These are phyloP conservation scores for Nesospiza acunhae DNA, from an alignment of 2,113 vertebrate species.

Conservation along the genomic window DNA sequence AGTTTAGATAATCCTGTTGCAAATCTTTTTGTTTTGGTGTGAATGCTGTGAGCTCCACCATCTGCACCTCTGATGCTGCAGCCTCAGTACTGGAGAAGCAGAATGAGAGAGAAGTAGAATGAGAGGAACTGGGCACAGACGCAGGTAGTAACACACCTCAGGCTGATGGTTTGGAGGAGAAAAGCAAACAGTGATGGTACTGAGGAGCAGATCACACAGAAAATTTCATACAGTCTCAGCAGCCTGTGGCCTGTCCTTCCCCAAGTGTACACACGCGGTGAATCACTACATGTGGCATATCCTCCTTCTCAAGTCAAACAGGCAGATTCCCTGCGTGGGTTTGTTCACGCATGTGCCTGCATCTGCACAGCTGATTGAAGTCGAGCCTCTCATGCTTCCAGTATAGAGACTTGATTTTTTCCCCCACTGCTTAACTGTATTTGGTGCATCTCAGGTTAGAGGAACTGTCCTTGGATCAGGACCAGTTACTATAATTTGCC, in stretches of 20 bases:
- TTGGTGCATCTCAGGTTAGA: neutral
- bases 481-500: neutral
- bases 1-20: neutral
- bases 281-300: neutral
- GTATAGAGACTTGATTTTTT: neutral
- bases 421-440: neutral
- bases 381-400: neutral
- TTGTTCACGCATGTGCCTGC: neutral
- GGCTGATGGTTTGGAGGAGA: neutral
- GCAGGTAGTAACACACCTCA: neutral
- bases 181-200: neutral
- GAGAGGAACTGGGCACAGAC: neutral
- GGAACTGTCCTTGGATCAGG: neutral
- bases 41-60: neutral
- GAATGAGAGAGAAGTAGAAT: neutral
- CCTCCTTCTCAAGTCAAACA: neutral
- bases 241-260: neutral
- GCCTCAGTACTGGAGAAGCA: neutral
- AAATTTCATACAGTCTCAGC: neutral
- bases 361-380: neutral
- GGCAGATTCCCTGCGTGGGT: neutral
- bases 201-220: fast-evolving
- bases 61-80: neutral
- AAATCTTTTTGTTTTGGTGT: neutral
- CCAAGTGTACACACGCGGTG: fast-evolving